Evolutionary conservation across 2,113 vertebrate species (phyloP), one percentile per base, ranked within the genome.

Genomic region (Cryptotis parvus): DNA sequence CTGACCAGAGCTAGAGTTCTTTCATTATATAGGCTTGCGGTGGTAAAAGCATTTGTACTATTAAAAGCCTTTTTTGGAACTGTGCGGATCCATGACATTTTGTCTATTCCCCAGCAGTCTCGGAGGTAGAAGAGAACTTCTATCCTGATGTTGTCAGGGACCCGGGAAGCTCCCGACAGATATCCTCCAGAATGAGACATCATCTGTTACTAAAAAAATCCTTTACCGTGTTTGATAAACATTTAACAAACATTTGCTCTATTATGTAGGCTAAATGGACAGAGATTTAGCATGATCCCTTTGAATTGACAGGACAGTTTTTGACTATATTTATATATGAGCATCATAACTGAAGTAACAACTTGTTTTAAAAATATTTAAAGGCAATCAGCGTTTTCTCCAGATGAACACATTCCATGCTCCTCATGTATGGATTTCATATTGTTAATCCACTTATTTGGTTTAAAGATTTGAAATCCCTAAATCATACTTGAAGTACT

Each of bases 361-460:
- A 58, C 24, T 58, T 58, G 2, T 58, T 58, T 65, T 65, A 31
- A 65, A 65, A 58, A 65, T 27, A 31, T 74, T 92, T 78, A 78
- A 9, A 31, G 15, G 15, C 26, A 87, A 78, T 94, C 83, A 75
- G 14, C 61, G 75, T 65, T 65, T 65, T 93, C 37, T 18, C 66
- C 14, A 69, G 26, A 63, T 75, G 78, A 69, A n/a, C 37, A 81
- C 6, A 70, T 26, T 63, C 1, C 31, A 73, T 86, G 27, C 72
- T 78, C n/a, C 18, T 61, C 86, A 86, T 89, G 43, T 83, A 81
- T 82, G 55, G 24, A 81, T 85, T 85, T 12, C 4, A 41, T 39
- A 75, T 80, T 70, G 24, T 76, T 61, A 85, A 89, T 87, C 89
- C 82, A 18, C 43, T 18, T 78, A 77, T 81, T 52, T 86, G 66